Evolutionary conservation across 2,888 invertebrate genomes (phyloP), one percentile per base, ranked within the genome.

Genomic region (Steinernema hermaphroditum): DNA sequence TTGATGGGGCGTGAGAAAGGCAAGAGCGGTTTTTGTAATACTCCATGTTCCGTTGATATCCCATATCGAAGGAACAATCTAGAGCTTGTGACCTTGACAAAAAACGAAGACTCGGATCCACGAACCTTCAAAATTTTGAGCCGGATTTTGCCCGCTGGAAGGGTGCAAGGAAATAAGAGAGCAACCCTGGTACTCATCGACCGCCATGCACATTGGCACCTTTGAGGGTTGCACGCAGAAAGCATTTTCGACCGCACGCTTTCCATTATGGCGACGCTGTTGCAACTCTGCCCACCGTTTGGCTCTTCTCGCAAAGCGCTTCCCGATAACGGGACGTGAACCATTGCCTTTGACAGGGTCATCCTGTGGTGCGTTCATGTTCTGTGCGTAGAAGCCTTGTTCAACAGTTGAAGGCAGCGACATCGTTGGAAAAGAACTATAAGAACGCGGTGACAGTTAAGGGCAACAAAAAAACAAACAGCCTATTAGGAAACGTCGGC

Each of bases 321-420:
- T 92, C 92, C 88, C 93, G 92, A 81, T 93, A 90, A 72, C 46
- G 16, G 34, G 32, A 14, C 34, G 22, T 19, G 27, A 1, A 44
- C 34, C 29, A 27, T n/a, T 41, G 24, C 16, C 29, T 19, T 49
- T 29, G 14, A 14, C 69, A 22, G 72, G 19, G 41, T 69, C 29
- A n/a, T 49, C 34, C 27, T 73, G 34, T 19, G 41, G n/a, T 54
- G 32, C 24, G 57, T 73, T n/a, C 57, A 43, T 22, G 27, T 12
- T 12, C 54, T 54, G 14, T 24, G 37, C n/a, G 16, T 71, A 50
- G 19, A 14, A 50, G 27, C 50, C 44, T 12, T n/a, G n/a, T 49
- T 34, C 72, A 41, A 19, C 32, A 2, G 22, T 37, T 16, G 54
- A 2, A 71, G 50, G 27, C 16, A 71, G 19, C 19, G 71, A 41